Conservation (phyloP, 35 echinoderm and acorn worm species). For the Ophioderma brevispina region DNA sequence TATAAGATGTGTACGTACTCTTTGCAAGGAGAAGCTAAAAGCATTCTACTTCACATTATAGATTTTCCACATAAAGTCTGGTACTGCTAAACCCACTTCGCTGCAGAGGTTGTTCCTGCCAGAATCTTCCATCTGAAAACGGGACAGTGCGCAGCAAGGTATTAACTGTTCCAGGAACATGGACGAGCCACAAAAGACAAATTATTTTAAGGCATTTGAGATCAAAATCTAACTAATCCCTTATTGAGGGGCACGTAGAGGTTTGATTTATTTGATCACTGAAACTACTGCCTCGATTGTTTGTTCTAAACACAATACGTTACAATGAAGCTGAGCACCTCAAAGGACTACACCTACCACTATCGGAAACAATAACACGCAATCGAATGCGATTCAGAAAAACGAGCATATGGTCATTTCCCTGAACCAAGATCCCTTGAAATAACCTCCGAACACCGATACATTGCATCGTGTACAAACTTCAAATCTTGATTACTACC, state of each 20-base stretch:
- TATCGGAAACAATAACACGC: slow-evolving; percentile 25
- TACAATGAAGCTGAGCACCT: neutral
- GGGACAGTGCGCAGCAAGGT: slow-evolving; percentile 27
- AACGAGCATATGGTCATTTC: neutral
- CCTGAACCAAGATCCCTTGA: slow-evolving; percentile 22
- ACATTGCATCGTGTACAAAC: slow-evolving; percentile 23
- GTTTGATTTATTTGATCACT: slow-evolving; percentile 32
- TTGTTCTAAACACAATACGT: slow-evolving; percentile 23
- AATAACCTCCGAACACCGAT: neutral
- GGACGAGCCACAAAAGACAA: neutral
- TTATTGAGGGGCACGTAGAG: too few relatives aligned
- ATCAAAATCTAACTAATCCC: slow-evolving; percentile 32
- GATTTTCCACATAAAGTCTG: neutral
- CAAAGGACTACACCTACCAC: slow-evolving; percentile 8
- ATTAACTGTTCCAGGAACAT: slow-evolving; percentile 42
- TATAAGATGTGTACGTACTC: neutral
- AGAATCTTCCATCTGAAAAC: slow-evolving; percentile 34
- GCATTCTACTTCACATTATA: neutral
- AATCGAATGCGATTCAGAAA: neutral
- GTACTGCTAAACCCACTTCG: neutral
- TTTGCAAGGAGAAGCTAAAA: neutral
- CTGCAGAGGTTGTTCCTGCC: neutral
- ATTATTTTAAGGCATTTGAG: slow-evolving; percentile 12
- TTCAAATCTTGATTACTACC: neutral
- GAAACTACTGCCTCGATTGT: slow-evolving; percentile 38